Conservation (phyloP, 2,888 invertebrate species). For the Gryllus longicercus region DNA sequence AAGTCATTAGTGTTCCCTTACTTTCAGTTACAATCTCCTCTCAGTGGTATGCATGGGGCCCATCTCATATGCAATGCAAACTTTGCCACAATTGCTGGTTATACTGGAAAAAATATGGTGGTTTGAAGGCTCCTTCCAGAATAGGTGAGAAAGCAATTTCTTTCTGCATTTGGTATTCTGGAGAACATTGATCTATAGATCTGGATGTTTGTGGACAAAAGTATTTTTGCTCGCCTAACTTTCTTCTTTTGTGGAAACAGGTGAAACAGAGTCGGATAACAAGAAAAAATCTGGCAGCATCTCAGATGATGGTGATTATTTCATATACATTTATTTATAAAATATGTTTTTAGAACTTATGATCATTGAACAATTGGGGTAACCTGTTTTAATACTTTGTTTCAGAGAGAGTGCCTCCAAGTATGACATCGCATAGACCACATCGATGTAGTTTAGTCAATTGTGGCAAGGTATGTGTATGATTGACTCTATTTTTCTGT, state of each 20-base stretch:
- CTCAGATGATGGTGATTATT: conserved; percentile 41
- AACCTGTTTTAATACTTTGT: neutral
- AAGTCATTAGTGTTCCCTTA: neutral
- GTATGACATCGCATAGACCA: conserved; percentile 65
- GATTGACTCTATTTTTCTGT: neutral
- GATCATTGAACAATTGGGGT: too few relatives aligned
- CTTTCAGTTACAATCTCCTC: conserved; percentile 65
- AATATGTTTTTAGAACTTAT: too few relatives aligned
- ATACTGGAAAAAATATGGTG: conserved; percentile 98
- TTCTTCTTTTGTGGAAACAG: conserved; percentile 35
- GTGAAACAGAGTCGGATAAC: conserved; percentile 42
- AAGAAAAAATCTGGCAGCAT: conserved; percentile 42
- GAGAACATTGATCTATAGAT: neutral
- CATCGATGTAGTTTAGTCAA: conserved; percentile 87
- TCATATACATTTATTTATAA: too few relatives aligned
- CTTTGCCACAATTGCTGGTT: conserved; percentile 93
- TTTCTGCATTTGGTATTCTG: neutral
- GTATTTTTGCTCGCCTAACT: neutral
- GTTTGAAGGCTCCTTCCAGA: conserved; percentile 75
- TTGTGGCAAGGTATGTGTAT: conserved; percentile 68
- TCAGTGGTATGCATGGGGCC: conserved; percentile 98
- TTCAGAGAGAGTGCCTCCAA: conserved; percentile 45
- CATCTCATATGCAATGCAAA: conserved; percentile 86
- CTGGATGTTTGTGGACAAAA: neutral
- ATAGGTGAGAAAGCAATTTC: conserved; percentile 44